A percentile compares a stretch with the other conserved stretches of the same genome.
These are phyloP conservation scores for Prunella strophiata DNA, from an alignment of 2,797 vertebrate genomes.

Conservation along the genomic window DNA sequence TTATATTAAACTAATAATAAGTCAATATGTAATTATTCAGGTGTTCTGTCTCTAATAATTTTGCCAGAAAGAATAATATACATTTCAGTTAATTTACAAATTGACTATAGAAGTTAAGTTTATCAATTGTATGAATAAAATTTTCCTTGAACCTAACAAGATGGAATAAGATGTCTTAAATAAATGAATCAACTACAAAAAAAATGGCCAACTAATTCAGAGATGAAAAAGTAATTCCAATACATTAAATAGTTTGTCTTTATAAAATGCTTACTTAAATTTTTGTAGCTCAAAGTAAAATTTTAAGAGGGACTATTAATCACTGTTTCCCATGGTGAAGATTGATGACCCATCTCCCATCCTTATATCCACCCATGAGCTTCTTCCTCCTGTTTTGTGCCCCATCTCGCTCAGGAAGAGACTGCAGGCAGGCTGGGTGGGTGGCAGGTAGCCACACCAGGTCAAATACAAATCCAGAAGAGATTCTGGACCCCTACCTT, in stretches of 20 bases:
- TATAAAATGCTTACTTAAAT: background rate
- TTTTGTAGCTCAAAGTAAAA: background rate
- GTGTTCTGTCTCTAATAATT: background rate
- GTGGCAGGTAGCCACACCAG: background rate
- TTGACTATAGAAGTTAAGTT: background rate
- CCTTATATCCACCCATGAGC: background rate
- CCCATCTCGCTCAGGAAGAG: accelerated
- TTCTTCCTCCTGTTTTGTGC: background rate
- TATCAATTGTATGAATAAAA: background rate
- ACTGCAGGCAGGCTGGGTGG: background rate
- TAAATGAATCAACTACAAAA: background rate
- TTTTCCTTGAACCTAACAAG: background rate
- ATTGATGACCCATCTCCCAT: background rate
- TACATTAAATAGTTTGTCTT: background rate
- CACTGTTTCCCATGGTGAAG: background rate
- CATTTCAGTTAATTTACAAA: background rate
- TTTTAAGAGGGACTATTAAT: background rate
- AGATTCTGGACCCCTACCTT: background rate
- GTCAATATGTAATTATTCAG: background rate
- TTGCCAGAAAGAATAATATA: background rate
- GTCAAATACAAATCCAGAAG: background rate
- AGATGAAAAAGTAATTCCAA: background rate
- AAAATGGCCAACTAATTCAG: background rate
- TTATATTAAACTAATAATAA: background rate
- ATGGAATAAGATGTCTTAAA: background rate